These are phyloP conservation scores for Argyrosomus regius DNA, from an alignment of 2,797 vertebrate genomes.

Conservation along the genomic window DNA sequence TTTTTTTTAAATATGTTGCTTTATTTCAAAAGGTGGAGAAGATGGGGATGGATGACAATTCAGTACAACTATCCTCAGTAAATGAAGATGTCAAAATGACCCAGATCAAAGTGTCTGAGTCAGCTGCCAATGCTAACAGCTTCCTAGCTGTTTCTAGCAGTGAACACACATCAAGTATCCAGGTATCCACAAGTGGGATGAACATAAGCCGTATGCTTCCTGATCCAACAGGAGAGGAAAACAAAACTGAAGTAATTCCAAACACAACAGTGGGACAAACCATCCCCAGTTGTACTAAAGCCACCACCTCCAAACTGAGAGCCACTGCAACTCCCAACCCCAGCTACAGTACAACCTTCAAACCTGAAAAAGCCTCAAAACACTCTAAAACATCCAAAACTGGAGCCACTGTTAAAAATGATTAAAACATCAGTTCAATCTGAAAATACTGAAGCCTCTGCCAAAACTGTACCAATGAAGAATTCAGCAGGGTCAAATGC, in stretches of 20 bases:
- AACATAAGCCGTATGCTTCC: neutral
- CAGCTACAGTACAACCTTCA: neutral
- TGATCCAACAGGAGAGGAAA: neutral
- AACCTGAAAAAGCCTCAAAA: neutral
- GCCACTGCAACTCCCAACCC: neutral
- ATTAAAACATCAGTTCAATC: neutral
- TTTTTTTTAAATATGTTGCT: too few species aligned
- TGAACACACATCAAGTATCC: neutral
- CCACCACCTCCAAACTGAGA: neutral
- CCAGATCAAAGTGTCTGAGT: neutral
- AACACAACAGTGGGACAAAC: neutral
- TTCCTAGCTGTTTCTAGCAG: neutral
- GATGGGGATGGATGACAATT: too few species aligned
- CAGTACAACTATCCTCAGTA: neutral
- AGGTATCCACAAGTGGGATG: neutral
- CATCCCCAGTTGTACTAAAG: neutral
- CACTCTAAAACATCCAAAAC: neutral
- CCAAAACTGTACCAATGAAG: neutral
- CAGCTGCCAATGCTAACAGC: neutral
- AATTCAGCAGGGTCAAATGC: neutral
- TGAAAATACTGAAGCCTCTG: neutral
- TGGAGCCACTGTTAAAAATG: neutral
- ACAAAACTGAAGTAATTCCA: slow-evolving; percentile 6
- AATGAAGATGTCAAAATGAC: neutral
- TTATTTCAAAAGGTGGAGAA: too few species aligned